Evolutionary conservation across 2,113 vertebrate genomes (phyloP).

Genomic region (Electrona antarctica): DNA sequence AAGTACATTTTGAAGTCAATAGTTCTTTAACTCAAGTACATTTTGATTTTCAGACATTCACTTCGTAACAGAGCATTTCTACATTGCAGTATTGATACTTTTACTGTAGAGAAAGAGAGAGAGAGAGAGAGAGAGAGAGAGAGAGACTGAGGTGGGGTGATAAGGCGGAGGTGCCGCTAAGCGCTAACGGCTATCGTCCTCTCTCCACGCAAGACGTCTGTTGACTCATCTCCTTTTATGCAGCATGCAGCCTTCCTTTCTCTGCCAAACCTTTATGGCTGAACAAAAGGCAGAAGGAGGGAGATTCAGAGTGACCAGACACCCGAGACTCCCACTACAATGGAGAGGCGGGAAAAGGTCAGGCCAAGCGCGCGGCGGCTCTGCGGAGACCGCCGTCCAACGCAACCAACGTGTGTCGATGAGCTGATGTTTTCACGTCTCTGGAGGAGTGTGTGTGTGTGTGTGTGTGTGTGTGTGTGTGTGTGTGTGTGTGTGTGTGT

Average conservation of each 20-base stretch:
- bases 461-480: neutral
- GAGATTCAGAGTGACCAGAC: slow-evolving; percentile 74
- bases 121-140: neutral
- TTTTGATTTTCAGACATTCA: too few relatives aligned
- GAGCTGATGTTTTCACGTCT: slow-evolving; percentile 64
- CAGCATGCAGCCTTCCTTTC: slow-evolving; percentile 38
- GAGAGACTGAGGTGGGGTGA: slow-evolving; percentile 33
- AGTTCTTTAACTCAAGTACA: too few relatives aligned
- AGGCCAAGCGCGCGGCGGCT: slow-evolving; percentile 65
- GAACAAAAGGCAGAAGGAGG: slow-evolving; percentile 68
- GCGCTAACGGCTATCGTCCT: slow-evolving; percentile 49
- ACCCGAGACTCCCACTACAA: slow-evolving; percentile 58
- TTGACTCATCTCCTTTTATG: slow-evolving; percentile 66
- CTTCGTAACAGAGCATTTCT: too few relatives aligned
- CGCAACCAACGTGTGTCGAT: slow-evolving; percentile 62
- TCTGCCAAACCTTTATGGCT: slow-evolving; percentile 49
- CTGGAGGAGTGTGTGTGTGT: neutral
- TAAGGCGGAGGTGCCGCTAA: slow-evolving; percentile 54
- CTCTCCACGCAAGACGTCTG: slow-evolving; percentile 51
- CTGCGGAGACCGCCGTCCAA: slow-evolving; percentile 65
- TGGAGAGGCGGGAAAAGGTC: slow-evolving; percentile 68
- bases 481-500: too few relatives aligned
- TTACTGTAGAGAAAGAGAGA: neutral
- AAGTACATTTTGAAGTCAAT: too few relatives aligned
- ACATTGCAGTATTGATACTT: too few relatives aligned